Conservation (phyloP, 2,113 vertebrate species). For the Charadrius vociferus region DNA sequence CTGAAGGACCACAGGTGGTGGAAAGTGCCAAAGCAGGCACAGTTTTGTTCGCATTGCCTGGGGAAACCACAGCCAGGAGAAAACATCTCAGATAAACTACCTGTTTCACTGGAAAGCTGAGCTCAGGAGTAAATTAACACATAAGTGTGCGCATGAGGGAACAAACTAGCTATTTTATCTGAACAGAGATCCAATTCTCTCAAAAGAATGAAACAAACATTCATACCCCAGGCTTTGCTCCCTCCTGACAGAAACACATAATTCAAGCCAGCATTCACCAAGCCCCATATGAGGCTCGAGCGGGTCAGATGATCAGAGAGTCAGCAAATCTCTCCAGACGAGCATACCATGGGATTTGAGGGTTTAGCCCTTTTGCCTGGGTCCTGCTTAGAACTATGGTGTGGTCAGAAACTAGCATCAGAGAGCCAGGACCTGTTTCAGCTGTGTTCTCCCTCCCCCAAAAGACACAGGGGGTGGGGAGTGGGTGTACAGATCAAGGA, state of each 20-base stretch:
- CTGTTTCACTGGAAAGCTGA: background rate
- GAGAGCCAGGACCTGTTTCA: background rate
- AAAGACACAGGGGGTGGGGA: background rate
- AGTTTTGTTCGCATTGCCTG: background rate
- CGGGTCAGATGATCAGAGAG: background rate
- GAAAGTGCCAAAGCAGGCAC: background rate
- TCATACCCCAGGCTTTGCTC: background rate
- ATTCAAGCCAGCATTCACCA: background rate
- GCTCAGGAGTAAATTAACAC: background rate
- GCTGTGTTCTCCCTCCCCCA: accelerated
- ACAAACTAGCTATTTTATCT: background rate
- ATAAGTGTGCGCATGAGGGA: background rate
- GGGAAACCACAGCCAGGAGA: background rate
- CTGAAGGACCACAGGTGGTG: background rate
- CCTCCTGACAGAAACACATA: background rate
- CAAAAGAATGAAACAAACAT: background rate
- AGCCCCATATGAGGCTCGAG: background rate
- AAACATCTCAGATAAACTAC: background rate
- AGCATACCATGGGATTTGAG: background rate
- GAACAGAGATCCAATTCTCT: background rate
- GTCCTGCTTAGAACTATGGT: background rate
- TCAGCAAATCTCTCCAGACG: background rate
- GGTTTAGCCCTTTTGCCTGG: background rate
- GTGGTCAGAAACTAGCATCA: background rate
- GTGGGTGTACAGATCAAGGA: background rate